Base-by-base conservation (phyloP, 2,888 invertebrate species). In the Cylindroiulus punctatus region DNA sequence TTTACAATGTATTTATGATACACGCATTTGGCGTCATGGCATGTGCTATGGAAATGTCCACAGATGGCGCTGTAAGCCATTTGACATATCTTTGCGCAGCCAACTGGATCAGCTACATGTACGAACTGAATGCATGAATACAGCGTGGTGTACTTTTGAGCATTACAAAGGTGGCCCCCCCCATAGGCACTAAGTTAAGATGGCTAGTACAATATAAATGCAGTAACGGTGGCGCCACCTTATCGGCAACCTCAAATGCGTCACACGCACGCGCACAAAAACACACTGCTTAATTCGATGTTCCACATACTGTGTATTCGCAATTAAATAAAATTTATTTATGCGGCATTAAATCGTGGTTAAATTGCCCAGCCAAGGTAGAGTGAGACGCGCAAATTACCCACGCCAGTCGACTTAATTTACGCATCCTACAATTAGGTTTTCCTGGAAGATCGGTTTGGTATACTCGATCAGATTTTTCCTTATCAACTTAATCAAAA, bases 401-500 rank as follows among this genome's bases (percentile, higher is more conserved):
- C 30, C 76, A 30, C 14, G 76, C 30, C 30, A 30, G 30, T 26
- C 30, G 14, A 30, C 22, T 12, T 76, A 76, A 76, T 76, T 76
- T 76, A 76, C 76, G 30, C 76, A 76, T 30, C 76, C 76, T 30
- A 30, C 76, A 76, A 26, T 76, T 76, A 76, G 14, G 76, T 65
- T 76, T 76, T 76, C 76, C 76, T 2, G 30, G 76, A 76, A 76
- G 30, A 76, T 76, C 76, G 76, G 76, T 26, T 76, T 17, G 40
- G n/a, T n/a, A n/a, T 7, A 2, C 36, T 14, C 12, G 26, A 76
- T 76, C 76, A 30, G 76, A 76, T 76, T 76, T 52, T 76, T 76
- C 76, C 76, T 76, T 76, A 76, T 76, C 22, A 76, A 76, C 14
- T 76, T 76, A 76, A 76, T 76, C 76, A 76, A 30, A 30, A 76